A percentile compares a stretch with the other conserved stretches of the same genome.
These are phyloP conservation scores for Epinephelus cyanopodus DNA, from an alignment of 2,113 vertebrate species.

Conservation along the genomic window DNA sequence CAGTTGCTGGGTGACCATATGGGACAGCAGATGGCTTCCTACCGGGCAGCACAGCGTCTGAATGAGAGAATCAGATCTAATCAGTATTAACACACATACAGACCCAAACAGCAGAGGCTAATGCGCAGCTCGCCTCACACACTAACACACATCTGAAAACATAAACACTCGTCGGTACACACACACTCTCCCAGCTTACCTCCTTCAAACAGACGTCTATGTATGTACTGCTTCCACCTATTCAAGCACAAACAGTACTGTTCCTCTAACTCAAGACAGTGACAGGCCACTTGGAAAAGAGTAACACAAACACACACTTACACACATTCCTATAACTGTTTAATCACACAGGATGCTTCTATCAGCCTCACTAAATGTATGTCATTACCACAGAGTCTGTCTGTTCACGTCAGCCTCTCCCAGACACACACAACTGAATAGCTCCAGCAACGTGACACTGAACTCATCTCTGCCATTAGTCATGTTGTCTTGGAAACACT, in stretches of 20 bases:
- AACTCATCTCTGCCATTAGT: slow-evolving; percentile 12
- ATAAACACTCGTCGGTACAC: not conserved
- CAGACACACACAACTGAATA: not conserved
- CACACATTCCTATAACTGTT: slow-evolving; percentile 35
- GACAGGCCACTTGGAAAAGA: slow-evolving; percentile 8
- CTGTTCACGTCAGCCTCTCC: slow-evolving; percentile 11
- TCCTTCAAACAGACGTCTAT: not conserved
- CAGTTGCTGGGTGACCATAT: slow-evolving; percentile 69
- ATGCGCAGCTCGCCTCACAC: slow-evolving; percentile 14
- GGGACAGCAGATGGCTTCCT: slow-evolving; percentile 77
- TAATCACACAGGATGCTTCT: slow-evolving; percentile 23
- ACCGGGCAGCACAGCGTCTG: slow-evolving; percentile 48
- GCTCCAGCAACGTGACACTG: not conserved
- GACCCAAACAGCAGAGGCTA: slow-evolving; percentile 26
- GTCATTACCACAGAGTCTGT: slow-evolving; percentile 6
- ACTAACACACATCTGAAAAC: slow-evolving; percentile 16
- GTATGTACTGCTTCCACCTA: not conserved
- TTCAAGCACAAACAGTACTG: slow-evolving; percentile 40
- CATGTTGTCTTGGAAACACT: not conserved
- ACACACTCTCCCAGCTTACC: not conserved
- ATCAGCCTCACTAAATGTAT: slow-evolving; percentile 9
- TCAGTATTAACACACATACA: slow-evolving; percentile 70
- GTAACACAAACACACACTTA: slow-evolving; percentile 18
- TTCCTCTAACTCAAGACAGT: slow-evolving; percentile 1
- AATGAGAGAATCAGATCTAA: slow-evolving; percentile 65